Evolutionary conservation across 2,888 invertebrate species (phyloP), one percentile per base, ranked within the genome.

Genomic region (Ennomos erosarius): DNA sequence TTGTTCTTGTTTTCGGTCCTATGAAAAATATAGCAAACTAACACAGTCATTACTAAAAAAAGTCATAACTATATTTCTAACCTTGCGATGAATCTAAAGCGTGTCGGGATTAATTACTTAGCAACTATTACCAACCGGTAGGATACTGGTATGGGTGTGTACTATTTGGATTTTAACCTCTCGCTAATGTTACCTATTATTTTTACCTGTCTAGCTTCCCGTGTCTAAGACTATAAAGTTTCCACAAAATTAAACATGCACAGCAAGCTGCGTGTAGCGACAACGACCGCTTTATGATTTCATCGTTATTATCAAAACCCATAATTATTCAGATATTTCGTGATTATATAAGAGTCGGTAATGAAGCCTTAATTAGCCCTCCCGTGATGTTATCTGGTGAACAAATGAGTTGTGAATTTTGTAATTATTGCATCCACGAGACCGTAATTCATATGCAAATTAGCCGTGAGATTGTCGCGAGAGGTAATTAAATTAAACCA

Each of bases 371-470:
- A 87, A 87, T 85, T 82, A 84, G 63, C 67, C 59, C 59, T 67
- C 73, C 74, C 70, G 70, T 68, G 79, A 78, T 78, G 74, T 72
- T 82, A 84, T 82, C 80, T 75, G 59, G 63, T 63, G 71, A 76
- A 73, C 77, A 82, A 87, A 87, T 85, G 80, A 84, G 82, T 84
- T 84, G 79, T 79, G 78, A 83, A 79, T 82, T 80, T 83, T 77
- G 74, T 74, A 78, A 84, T 85, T 80, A 85, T 70, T 72, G 76
- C 72, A 75, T 69, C 67, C 79, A 78, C 67, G 83, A 83, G 82
- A 86, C 81, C 85, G 85, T 84, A 65, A 74, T 75, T 62, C 49
- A 58, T 62, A 72, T 68, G 66, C 67, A 64, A 67, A 67, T 65
- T 63, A 53, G 59, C 54, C 48, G 53, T 62, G 56, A 63, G 52